Evolutionary conservation across 35 echinoderm and acorn worm species (phyloP).

Genomic region (Lytechinus variegatus): DNA sequence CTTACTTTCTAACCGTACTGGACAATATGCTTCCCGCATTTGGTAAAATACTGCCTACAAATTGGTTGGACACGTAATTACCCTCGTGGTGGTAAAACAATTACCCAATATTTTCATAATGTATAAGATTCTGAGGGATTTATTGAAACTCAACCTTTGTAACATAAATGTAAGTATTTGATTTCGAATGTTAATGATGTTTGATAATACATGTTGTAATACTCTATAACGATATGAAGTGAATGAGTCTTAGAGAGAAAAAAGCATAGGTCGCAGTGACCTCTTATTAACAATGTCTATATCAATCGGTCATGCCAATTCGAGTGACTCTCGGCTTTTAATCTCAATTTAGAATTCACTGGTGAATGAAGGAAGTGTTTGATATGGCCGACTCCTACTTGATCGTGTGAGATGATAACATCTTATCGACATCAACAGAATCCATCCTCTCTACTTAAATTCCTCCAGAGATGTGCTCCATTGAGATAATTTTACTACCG

Average conservation of each 20-base stretch:
- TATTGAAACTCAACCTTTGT: no score
- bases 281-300: not conserved
- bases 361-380: not conserved
- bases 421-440: not conserved
- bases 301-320: not conserved
- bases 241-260: not conserved
- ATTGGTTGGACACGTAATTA: no score
- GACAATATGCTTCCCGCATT: no score
- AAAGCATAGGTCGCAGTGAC: not conserved
- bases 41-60: no score
- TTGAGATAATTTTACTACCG: not conserved
- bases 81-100: no score
- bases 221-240: no score
- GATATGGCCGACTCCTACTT: not conserved
- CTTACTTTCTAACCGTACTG: no score
- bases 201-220: no score
- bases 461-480: not conserved
- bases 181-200: no score
- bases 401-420: not conserved
- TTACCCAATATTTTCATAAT: no score
- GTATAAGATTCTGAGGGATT: no score
- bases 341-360: not conserved
- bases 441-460: not conserved
- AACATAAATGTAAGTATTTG: no score
- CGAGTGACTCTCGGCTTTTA: not conserved